phyloP scores from a whole-genome alignment of 2,113 vertebrate genomes.

The Origma solitaria region DNA sequence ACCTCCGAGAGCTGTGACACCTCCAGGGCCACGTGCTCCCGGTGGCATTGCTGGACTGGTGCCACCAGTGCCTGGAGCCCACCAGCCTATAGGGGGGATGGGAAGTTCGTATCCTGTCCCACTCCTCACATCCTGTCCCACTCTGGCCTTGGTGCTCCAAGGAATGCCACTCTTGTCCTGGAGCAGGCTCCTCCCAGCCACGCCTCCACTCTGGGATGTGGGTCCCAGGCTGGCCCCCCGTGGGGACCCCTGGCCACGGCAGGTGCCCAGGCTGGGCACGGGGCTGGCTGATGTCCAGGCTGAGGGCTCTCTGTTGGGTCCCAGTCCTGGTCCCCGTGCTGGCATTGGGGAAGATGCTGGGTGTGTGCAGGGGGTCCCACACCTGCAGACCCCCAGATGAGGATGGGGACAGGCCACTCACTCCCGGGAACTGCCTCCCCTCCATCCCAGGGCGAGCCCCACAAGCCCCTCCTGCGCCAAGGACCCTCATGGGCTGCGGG shows the following conservation, averaged over 20 bases:
- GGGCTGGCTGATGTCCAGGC: neutral
- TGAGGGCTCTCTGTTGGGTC: rapidly evolving
- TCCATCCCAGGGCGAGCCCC: neutral
- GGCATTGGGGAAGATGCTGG: rapidly evolving
- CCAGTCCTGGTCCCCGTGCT: neutral
- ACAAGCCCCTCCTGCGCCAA: neutral
- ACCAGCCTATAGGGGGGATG: rapidly evolving
- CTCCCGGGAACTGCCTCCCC: neutral
- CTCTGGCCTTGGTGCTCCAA: rapidly evolving
- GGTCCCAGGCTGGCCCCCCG: neutral
- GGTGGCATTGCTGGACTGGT: rapidly evolving
- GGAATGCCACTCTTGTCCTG: rapidly evolving
- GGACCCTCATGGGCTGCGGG: neutral
- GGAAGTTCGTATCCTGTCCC: neutral
- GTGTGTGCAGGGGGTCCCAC: neutral
- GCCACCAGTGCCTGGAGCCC: neutral
- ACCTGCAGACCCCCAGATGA: neutral
- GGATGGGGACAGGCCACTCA: neutral
- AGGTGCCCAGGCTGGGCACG: neutral
- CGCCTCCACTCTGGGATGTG: rapidly evolving
- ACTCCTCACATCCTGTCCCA: neutral
- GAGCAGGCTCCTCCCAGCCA: neutral
- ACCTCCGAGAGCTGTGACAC: rapidly evolving
- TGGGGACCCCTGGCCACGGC: rapidly evolving
- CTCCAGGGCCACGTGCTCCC: rapidly evolving